A percentile compares a stretch with the other conserved stretches of the same genome.
phyloP scores from a whole-genome alignment of 2,113 vertebrate genomes.

The Scophthalmus maximus region DNA sequence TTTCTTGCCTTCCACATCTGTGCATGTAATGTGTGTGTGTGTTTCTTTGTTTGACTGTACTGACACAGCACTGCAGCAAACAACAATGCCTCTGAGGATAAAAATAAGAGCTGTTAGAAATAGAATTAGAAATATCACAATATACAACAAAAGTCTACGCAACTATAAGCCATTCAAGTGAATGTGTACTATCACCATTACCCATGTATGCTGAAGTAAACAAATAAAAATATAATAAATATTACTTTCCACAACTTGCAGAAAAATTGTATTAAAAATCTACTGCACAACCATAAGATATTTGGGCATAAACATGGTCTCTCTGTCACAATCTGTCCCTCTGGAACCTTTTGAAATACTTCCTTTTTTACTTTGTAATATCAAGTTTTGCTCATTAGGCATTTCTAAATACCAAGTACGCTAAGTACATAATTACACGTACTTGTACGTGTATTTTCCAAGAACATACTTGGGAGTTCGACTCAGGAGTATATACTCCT shows the following conservation, averaged over 20 bases:
- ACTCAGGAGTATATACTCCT: no score
- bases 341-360: no score
- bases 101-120: conserved; percentile 16
- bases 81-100: conserved; percentile 7
- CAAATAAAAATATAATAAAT: conserved; percentile 25
- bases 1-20: conserved; percentile 57
- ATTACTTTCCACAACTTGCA: conserved; percentile 18
- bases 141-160: conserved; percentile 13
- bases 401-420: no score
- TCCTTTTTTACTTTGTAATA: no score
- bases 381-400: no score
- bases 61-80: conserved; percentile 27
- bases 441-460: no score
- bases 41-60: conserved; percentile 11
- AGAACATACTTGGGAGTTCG: no score
- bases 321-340: no score
- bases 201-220: conserved; percentile 19
- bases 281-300: no score
- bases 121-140: conserved; percentile 26
- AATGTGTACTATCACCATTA: conserved; percentile 7
- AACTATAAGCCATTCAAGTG: background rate
- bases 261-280: no score
- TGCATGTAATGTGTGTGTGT: conserved; percentile 14
- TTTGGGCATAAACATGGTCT: no score
- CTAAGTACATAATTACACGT: no score